Evolutionary conservation across 2,888 invertebrate species (phyloP), one percentile per base, ranked within the genome.

Genomic region (Dicranocentrus wangi): DNA sequence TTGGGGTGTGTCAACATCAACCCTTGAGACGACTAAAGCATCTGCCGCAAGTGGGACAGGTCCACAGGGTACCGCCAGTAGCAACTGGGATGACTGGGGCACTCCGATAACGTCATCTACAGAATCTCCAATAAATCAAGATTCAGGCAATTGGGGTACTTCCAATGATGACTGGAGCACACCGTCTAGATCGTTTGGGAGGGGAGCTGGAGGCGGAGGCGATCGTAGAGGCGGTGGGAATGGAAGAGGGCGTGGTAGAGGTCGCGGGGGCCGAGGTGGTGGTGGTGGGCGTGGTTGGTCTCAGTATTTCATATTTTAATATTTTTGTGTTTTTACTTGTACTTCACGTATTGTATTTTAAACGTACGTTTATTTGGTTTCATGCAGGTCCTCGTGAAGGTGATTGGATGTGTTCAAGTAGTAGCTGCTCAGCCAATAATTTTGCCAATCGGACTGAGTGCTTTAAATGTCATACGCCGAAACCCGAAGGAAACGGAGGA

Each of bases 391-490:
- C 23, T 25, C 39, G 61, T 5, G 69, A 58, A 27, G 72, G 66
- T 17, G 66, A 72, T 17, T 79, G 79, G 79, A 55, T 13, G 1
- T 79, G 79, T 42, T 21, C 65, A 1, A 68, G 53, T 15, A 39
- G 39, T 21, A 19, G 43, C 17, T 65, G 76, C n/a, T 53, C 43
- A 5, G 13, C n/a, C 1, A 72, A 15, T 19, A 79, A 79, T 25
- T 79, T 79, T 27, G 19, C 55, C 7, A 3, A 21, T 2, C 39
- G 72, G 1, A 2, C 2, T n/a, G 47, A 65, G 21, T 72, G 79
- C 25, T 72, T 27, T 25, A 79, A 72, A 25, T 79, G 79, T 19
- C 15, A 66, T 10, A 63, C 58, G 1, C 21, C 42, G 3, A 65
- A 71, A 47, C 79, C 79, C 7, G 66, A 28, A 15, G 42, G 55